Evolutionary conservation across 1,140 invertebrate species (phyloP).

Genomic region (Cherax quadricarinatus): DNA sequence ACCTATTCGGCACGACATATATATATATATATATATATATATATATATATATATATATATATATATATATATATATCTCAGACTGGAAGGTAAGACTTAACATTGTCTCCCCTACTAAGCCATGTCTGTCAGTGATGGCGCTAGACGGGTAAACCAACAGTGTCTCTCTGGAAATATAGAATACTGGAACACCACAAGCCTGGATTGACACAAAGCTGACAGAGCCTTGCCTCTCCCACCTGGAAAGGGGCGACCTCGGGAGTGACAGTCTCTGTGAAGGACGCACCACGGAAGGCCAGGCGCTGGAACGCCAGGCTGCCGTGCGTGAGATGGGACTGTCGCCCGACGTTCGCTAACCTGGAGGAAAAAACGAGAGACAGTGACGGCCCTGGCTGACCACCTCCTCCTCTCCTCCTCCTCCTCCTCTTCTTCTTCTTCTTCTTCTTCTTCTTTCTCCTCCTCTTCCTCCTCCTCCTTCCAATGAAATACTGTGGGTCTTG

Average conservation of each 20-base stretch:
- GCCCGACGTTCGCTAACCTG: not conserved
- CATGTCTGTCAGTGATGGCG: no score
- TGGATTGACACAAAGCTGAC: not conserved
- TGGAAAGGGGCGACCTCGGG: not conserved
- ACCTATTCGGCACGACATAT: no score
- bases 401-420: not conserved
- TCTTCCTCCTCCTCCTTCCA: not conserved
- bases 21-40: no score
- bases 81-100: no score
- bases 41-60: no score
- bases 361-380: not conserved
- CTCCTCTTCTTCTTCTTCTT: not conserved
- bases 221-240: no score
- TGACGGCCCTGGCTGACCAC: not conserved
- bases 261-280: conserved; percentile 16
- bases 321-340: conserved; percentile 26
- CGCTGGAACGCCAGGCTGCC: not conserved
- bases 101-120: no score
- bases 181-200: not conserved
- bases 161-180: no score
- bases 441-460: no score
- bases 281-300: not conserved
- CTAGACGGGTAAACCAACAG: no score
- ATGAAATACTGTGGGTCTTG: not conserved
- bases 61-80: no score